Evolutionary conservation across 2,797 vertebrate species (phyloP).

Genomic region (Aulostomus chinensis): DNA sequence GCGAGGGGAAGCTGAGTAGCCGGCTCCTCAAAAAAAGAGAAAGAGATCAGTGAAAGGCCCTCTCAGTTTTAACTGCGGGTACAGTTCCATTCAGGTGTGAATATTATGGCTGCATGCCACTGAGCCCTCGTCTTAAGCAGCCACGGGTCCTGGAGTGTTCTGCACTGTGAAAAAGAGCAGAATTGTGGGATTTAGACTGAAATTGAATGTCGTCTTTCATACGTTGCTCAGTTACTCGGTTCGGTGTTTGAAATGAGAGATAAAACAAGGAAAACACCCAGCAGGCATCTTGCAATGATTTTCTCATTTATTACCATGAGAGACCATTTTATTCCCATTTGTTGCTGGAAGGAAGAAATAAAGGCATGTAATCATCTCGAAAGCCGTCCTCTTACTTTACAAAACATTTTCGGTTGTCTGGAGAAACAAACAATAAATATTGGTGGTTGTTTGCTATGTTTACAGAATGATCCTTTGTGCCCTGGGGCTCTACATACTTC

Average conservation of each 20-base stretch:
- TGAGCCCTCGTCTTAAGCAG: conserved; percentile 45
- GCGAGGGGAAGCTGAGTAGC: not conserved
- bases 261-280: conserved; percentile 57
- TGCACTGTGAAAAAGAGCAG: conserved; percentile 36
- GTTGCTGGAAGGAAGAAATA: conserved; percentile 62
- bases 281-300: conserved; percentile 54
- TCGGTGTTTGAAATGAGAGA: conserved; percentile 50
- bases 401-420: conserved; percentile 31
- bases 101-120: conserved; percentile 9
- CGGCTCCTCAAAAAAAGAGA: not conserved
- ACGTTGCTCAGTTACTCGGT: conserved; percentile 32
- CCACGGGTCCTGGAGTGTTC: conserved; percentile 37
- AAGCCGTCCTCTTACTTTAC: conserved; percentile 40
- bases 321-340: conserved; percentile 74
- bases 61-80: conserved; percentile 27
- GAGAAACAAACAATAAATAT: conserved; percentile 53
- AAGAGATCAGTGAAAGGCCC: too few species aligned
- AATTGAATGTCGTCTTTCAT: conserved; percentile 64
- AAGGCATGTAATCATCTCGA: conserved; percentile 63
- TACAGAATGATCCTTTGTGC: conserved; percentile 18
- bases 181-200: conserved; percentile 53
- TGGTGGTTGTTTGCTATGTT: conserved; percentile 41
- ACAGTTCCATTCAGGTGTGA: conserved; percentile 41
- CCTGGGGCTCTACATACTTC: not conserved
- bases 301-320: conserved; percentile 68